Percentiles rank a stretch among this genome's conserved stretches.
phyloP scores from a whole-genome alignment of 2,888 invertebrate species.

The Poecilobothrus nobilitatus region DNA sequence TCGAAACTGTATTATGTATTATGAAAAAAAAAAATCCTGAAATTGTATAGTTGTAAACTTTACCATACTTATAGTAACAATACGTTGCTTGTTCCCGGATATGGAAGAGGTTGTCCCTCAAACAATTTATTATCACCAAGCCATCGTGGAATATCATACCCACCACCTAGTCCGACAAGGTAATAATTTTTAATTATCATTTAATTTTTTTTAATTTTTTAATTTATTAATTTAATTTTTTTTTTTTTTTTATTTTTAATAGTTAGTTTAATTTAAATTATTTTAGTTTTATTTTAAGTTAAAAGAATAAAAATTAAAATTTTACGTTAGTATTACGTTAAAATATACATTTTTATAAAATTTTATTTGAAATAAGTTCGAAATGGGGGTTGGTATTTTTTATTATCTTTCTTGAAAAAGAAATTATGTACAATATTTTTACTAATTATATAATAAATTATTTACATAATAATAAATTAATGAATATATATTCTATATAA shows the following conservation, averaged over 20 bases:
- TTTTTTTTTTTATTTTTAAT: neutral
- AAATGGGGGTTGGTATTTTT: too few relatives aligned
- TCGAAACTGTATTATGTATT: neutral
- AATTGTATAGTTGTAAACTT: slow-evolving; percentile 33
- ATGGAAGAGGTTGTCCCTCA: slow-evolving; percentile 42
- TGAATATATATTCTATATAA: too few relatives aligned
- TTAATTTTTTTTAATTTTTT: neutral
- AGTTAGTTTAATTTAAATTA: too few relatives aligned
- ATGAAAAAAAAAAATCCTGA: neutral
- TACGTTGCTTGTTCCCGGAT: slow-evolving; percentile 50
- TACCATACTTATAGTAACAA: slow-evolving; percentile 47
- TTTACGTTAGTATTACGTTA: too few relatives aligned
- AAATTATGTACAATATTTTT: too few relatives aligned
- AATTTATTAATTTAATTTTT: neutral
- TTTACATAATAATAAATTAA: too few relatives aligned
- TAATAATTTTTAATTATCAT: slow-evolving; percentile 28
- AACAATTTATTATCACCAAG: slow-evolving; percentile 50
- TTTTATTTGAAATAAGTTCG: too few relatives aligned
- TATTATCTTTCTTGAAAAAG: too few relatives aligned
- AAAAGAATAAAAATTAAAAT: too few relatives aligned
- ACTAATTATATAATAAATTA: too few relatives aligned
- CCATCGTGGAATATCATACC: slow-evolving; percentile 69
- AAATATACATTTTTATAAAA: too few relatives aligned
- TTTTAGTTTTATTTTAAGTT: too few relatives aligned
- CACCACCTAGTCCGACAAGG: slow-evolving; percentile 66